Evolutionary conservation across 1,140 invertebrate genomes (phyloP).

Genomic region (Zaprionus gabonicus): DNA sequence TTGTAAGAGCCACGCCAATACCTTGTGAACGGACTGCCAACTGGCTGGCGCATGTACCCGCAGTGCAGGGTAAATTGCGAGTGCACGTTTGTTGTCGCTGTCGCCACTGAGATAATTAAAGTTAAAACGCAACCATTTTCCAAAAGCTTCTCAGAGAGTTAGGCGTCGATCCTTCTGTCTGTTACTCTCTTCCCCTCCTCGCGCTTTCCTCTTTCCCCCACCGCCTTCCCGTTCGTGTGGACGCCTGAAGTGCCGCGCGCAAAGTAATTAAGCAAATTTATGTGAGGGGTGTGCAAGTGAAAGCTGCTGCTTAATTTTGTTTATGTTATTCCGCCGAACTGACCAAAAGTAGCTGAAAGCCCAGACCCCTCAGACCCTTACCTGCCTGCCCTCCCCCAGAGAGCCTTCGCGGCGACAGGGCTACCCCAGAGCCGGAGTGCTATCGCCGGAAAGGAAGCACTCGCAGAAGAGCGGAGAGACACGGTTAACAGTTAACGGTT

Average conservation of each 20-base stretch:
- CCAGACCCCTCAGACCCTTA: background rate
- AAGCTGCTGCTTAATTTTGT: slow-evolving; percentile 48
- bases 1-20: background rate
- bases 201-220: background rate
- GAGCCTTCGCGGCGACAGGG: background rate
- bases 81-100: slow-evolving; percentile 5
- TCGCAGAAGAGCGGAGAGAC: background rate
- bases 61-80: background rate
- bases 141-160: slow-evolving; percentile 38
- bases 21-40: background rate
- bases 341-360: slow-evolving; percentile 28
- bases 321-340: slow-evolving; percentile 37
- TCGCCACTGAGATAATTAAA: slow-evolving; percentile 43
- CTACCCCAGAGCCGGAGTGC: background rate
- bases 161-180: background rate
- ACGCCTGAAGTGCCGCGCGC: slow-evolving; percentile 33
- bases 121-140: slow-evolving; percentile 50
- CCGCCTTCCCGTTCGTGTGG: slow-evolving; percentile 11
- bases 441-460: no score
- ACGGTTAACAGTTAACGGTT: slow-evolving; percentile 30
- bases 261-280: slow-evolving; percentile 58
- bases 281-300: slow-evolving; percentile 39
- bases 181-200: background rate
- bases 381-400: no score
- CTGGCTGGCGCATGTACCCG: background rate